Evolutionary conservation across 2,888 invertebrate genomes (phyloP), one percentile per base, ranked within the genome.

Genomic region (Cheilosia vulpina): DNA sequence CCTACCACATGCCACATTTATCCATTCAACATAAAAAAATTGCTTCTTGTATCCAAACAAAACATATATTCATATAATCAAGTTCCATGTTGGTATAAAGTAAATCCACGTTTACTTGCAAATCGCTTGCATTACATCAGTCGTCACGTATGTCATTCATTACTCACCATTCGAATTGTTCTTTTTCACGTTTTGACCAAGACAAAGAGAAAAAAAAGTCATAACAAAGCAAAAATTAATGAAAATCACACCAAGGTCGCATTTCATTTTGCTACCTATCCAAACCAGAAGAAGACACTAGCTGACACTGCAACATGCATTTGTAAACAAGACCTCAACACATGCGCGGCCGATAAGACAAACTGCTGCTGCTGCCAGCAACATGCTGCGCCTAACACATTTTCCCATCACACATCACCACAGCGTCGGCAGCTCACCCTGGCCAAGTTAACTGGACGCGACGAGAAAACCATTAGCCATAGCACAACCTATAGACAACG

Each of bases 161-260:
- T 38, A 50, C 34, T 50, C 50, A 63, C 47, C n/a, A 57, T 15
- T 21, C 2, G 55, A 60, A 65, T 69, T 27, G n/a, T 24, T 45
- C 38, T 47, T 71, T 50, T 66, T 50, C 75, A 80, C 75, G 75
- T 80, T 53, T 69, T 24, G 58, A 38, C 15, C 15, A 63, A 5
- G 3, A 13, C 13, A 38, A 1, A 13, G 13, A 50, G 52, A 52
- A 27, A 27, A 24, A 17, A 38, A 68, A 69, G 62, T 47, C 24
- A 17, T 13, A 57, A 13, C 69, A 60, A 60, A 69, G 31, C 47
- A 11, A 47, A 13, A 9, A 31, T 3, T 6, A 50, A 47, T 38
- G 57, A 69, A 80, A 77, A 75, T 21, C 31, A 50, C 52, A 41
- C 38, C 80, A 80, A 84, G 84, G 84, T 75, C 53, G 43, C 58